Base-by-base conservation (phyloP, 2,888 invertebrate species). In the Drosophila longiperda region DNA sequence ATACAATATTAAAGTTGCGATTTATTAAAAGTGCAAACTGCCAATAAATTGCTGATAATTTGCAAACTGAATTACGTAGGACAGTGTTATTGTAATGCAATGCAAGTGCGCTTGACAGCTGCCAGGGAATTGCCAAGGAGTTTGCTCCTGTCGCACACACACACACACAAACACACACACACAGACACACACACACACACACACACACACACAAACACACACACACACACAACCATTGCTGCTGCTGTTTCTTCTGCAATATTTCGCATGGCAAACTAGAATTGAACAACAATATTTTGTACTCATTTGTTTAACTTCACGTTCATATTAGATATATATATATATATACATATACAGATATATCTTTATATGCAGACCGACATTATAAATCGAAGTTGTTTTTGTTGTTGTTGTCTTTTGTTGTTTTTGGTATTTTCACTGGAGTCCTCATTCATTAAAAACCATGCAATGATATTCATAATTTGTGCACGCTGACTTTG, bases 391-490 rank as follows among this genome's bases (percentile, higher is more conserved):
- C 72, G 60, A 80, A 57, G 59, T 36, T 52, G 59, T 36, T 52
- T 20, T 23, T 49, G 50, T 29, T 50, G 29, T 50, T 50, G 32
- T 52, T 33, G 54, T 38, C 26, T 38, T 60, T 34, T 48, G 36
- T 54, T 55, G 50, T 15, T 12, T 53, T 20, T 69, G 67, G 58
- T 36, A 66, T 57, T 77, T 77, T 79, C 60, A 66, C 80, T 66
- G 59, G 49, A 63, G 61, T 33, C 64, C 63, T 48, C 78, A 78
- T 79, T 79, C 83, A 81, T 78, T 78, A 69, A 55, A 75, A 63
- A 65, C 73, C 67, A 62, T 49, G 53, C 66, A 73, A 71, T 71
- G 77, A 78, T 80, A 82, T 82, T 83, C 82, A 82, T 82, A 82
- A 78, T 82, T 82, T 83, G 70, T 68, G 67, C 81, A 72, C 77